Percentiles rank a stretch among this genome's conserved stretches.
phyloP scores from a whole-genome alignment of 2,797 vertebrate genomes.

The Gallinago nigripennis region DNA sequence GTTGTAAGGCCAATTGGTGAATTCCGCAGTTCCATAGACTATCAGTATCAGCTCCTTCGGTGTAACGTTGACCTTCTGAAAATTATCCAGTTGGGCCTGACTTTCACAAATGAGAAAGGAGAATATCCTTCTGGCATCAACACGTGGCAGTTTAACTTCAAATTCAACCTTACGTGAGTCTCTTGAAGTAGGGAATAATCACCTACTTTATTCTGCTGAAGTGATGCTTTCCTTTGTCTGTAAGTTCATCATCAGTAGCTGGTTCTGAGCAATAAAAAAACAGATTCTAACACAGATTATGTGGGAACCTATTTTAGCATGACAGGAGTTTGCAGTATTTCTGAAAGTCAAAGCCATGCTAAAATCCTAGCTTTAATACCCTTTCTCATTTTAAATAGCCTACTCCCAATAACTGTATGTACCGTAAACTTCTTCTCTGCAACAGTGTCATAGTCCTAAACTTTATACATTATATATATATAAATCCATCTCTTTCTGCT shows the following conservation, averaged over 20 bases:
- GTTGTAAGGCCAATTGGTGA: conserved; percentile 96
- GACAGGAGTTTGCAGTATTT: neutral
- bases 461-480: neutral
- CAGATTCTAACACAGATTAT: neutral
- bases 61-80: conserved; percentile 98
- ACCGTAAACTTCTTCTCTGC: neutral
- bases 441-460: neutral
- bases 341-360: neutral
- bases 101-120: conserved; percentile 97
- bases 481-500: neutral
- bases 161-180: conserved; percentile 96
- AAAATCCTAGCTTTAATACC: neutral
- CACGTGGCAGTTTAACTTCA: conserved; percentile 99
- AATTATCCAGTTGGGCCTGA: conserved; percentile 96
- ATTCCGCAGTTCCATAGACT: conserved; percentile 97
- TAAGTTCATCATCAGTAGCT: neutral
- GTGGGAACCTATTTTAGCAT: neutral
- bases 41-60: conserved; percentile 95
- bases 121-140: conserved; percentile 93
- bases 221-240: neutral
- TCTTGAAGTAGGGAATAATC: neutral
- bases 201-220: neutral
- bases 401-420: neutral
- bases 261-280: neutral
- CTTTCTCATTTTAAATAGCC: neutral